Evolutionary conservation across 2,113 vertebrate species (phyloP), one percentile per base, ranked within the genome.

Genomic region (Microcebus lehilahytsara): DNA sequence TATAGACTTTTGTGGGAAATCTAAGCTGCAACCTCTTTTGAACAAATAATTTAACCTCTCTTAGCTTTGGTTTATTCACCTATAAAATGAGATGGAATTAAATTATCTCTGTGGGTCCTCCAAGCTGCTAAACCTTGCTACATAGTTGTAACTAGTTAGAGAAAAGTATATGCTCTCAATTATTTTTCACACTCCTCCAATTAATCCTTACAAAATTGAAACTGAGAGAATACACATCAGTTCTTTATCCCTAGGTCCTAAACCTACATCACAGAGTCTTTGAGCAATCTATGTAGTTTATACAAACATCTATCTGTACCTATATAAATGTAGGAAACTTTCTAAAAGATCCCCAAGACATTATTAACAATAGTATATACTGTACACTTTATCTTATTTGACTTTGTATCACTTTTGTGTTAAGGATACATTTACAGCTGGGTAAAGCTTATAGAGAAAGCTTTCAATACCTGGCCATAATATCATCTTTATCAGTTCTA

Each of bases 401-500:
- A 96, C 40, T 53, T n/a, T 75, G 6, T 58, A 71, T 85, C 71
- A 83, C 67, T 91, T 84, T 96, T 71, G 32, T 77, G 27, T 89
- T 81, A 53, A 42, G 32, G 32, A 86, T 32, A 83, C 51, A 83
- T 20, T 78, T 3, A 71, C 19, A 75, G 16, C 58, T 86, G 40
- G 66, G 30, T 62, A 83, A 84, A 93, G 72, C 42, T 89, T 32
- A 93, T n/a, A 95, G 79, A 25, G 37, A 93, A 69, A 95, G 74
- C 5, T 86, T 89, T 92, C 23, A 85, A 27, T 62, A 93, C 88
- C 60, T 92, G 64, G 30, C 46, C 22, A n/a, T 85, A 85, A 58
- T n/a, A 91, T 62, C 53, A 84, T 56, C n/a, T 66, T 79, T 62
- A 93, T 85, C 19, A 89, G 32, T 64, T 92, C 84, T 95, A 95